Evolutionary conservation across 2,797 vertebrate genomes (phyloP).

Genomic region (Microctenopoma lineatum): DNA sequence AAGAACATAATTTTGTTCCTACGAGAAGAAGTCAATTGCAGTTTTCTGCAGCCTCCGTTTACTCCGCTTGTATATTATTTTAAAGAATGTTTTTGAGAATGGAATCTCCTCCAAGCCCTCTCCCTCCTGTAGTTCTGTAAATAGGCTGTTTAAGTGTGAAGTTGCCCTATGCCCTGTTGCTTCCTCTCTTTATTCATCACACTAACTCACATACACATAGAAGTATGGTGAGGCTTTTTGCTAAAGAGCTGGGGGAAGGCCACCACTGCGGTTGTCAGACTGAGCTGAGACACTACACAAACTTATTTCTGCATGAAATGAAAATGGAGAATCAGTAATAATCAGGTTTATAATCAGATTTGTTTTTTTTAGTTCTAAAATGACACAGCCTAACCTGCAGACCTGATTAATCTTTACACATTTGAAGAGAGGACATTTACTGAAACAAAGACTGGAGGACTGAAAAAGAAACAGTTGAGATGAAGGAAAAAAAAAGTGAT

Average conservation of each 20-base stretch:
- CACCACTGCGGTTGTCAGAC: conserved; percentile 32
- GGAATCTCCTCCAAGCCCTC: conserved; percentile 33
- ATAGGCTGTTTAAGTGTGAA: conserved; percentile 79
- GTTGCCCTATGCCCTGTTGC: conserved; percentile 70
- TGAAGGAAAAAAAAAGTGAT: conserved; percentile 45
- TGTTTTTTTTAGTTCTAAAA: conserved; percentile 1
- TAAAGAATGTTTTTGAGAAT: conserved; percentile 40
- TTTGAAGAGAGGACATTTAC: conserved; percentile 36
- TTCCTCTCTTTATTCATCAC: conserved; percentile 78
- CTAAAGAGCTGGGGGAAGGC: conserved; percentile 58
- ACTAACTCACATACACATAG: conserved; percentile 56
- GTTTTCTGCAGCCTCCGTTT: conserved; percentile 20
- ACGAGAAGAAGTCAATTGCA: conserved; percentile 5
- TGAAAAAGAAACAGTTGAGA: conserved; percentile 61
- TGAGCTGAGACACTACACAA: conserved; percentile 34
- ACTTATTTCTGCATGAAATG: conserved; percentile 19
- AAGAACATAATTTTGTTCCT: conserved; percentile 16
- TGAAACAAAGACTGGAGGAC: conserved; percentile 36
- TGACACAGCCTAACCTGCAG: neutral
- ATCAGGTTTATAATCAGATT: neutral
- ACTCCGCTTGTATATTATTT: conserved; percentile 31
- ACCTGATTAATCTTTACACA: conserved; percentile 2
- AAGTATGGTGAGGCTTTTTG: conserved; percentile 64
- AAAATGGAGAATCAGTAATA: neutral
- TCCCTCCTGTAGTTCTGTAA: conserved; percentile 66